A percentile compares a stretch with the other conserved stretches of the same genome.
phyloP scores from a whole-genome alignment of 2,888 invertebrate species.

The Pseudanteris insignis region DNA sequence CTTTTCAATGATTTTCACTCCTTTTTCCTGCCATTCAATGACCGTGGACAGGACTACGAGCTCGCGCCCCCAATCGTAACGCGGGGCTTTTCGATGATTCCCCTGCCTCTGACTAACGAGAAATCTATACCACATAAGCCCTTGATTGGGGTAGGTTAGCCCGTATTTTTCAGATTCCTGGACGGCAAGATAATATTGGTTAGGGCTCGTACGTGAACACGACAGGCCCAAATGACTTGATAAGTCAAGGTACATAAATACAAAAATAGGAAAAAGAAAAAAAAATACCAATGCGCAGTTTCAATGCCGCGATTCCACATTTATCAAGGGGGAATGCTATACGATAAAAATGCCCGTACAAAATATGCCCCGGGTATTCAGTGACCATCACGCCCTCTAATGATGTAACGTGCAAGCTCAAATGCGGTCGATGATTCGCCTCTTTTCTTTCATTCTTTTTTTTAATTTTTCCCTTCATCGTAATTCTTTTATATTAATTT shows the following conservation, averaged over 20 bases:
- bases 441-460: no score
- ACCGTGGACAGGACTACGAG: conserved; percentile 54
- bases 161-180: conserved; percentile 50
- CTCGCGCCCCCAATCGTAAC: conserved; percentile 50
- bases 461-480: neutral
- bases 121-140: conserved; percentile 51
- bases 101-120: conserved; percentile 37
- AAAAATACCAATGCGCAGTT: conserved; percentile 12
- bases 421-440: no score
- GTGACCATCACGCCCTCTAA: no score
- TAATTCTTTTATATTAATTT: no score
- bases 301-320: conserved; percentile 2
- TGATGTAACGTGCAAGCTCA: no score
- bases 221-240: conserved; percentile 28
- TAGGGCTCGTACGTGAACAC: conserved; percentile 37
- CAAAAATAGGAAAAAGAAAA: conserved; percentile 10
- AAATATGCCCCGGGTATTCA: no score
- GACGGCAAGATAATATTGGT: conserved; percentile 45
- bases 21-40: conserved; percentile 64
- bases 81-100: conserved; percentile 57
- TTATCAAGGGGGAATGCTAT: neutral
- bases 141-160: conserved; percentile 63
- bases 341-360: no score
- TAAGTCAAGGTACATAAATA: conserved; percentile 23
- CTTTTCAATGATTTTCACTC: conserved; percentile 65